These are phyloP conservation scores for Lydus trimaculatus DNA, from an alignment of 2,888 invertebrate species.

Conservation along the genomic window DNA sequence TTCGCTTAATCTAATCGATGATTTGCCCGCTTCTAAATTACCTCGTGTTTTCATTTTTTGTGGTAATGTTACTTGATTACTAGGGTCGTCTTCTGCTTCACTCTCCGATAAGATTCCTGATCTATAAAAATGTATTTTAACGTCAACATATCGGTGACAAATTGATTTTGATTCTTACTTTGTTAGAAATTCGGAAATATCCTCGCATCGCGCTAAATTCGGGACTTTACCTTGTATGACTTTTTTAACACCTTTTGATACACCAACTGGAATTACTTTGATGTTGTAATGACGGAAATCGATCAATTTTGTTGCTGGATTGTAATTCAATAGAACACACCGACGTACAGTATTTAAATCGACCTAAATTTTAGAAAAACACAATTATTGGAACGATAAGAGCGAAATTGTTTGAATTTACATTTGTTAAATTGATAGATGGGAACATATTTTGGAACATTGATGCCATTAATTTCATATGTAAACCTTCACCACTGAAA, in stretches of 20 bases:
- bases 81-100: conserved; percentile 90
- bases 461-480: conserved; percentile 90
- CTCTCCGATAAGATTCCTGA: conserved; percentile 81
- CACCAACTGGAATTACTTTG: conserved; percentile 87
- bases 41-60: conserved; percentile 80
- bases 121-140: conserved; percentile 59
- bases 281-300: conserved; percentile 97
- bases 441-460: conserved; percentile 99
- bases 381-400: background rate
- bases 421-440: conserved; percentile 90
- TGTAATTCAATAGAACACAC: conserved; percentile 91
- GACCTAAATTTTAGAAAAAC: conserved; percentile 66
- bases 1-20: conserved; percentile 81
- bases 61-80: conserved; percentile 79
- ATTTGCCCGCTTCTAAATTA: conserved; percentile 75
- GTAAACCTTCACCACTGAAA: conserved; percentile 88
- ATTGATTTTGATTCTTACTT: conserved; percentile 76
- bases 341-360: conserved; percentile 86
- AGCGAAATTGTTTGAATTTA: conserved; percentile 57
- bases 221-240: conserved; percentile 91
- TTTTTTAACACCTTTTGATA: conserved; percentile 92
- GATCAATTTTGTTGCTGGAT: conserved; percentile 80
- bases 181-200: conserved; percentile 87
- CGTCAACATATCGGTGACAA: too few species aligned
- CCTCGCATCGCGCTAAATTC: conserved; percentile 81